A percentile compares a stretch with the other conserved stretches of the same genome.
phyloP scores from a whole-genome alignment of 2,797 vertebrate genomes.

The Coilia nasus region DNA sequence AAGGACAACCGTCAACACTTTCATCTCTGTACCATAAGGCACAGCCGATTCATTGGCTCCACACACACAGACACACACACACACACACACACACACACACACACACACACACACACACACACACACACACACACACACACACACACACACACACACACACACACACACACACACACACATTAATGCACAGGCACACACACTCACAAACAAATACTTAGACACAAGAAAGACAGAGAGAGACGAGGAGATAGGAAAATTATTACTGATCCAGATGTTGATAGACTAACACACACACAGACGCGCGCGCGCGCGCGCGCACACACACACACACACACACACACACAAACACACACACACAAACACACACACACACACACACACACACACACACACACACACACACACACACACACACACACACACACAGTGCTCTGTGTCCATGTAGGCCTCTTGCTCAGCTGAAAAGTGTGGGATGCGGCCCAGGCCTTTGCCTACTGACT shows the following conservation, averaged over 20 bases:
- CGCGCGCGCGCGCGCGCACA: neutral
- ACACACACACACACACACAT: neutral
- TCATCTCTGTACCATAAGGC: neutral
- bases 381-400: conserved; percentile 6
- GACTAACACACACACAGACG: neutral
- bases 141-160: neutral
- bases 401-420: neutral
- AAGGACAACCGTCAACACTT: neutral
- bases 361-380: neutral
- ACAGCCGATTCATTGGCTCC: neutral
- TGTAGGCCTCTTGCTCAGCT: neutral
- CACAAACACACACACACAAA: neutral
- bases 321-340: conserved; percentile 1
- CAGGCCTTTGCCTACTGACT: neutral
- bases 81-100: neutral
- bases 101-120: neutral
- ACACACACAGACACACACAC: neutral
- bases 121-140: neutral
- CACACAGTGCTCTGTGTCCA: neutral
- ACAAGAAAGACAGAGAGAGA: too few relatives aligned
- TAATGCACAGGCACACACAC: neutral
- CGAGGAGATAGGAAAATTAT: too few relatives aligned
- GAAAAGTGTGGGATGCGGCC: neutral
- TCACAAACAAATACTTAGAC: neutral
- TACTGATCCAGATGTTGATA: too few relatives aligned